Base-by-base conservation (phyloP, 2,888 invertebrate genomes). In the Byasa hedistus region DNA sequence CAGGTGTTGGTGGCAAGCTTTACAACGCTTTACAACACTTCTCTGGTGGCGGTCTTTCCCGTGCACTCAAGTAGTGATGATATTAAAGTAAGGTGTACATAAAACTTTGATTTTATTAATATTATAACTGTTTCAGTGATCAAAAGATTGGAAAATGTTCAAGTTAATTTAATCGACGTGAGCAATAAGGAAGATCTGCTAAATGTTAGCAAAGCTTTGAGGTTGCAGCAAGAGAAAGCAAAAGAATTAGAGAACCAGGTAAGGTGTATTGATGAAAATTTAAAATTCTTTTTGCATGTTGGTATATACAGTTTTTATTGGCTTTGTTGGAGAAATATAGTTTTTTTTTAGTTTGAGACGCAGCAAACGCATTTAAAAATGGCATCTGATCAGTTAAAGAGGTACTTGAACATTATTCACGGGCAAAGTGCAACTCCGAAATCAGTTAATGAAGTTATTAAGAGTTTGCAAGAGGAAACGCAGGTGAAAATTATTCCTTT, bases 381-480 rank as follows among this genome's bases (percentile, higher is more conserved):
- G 69, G 86, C 89, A 32, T 82, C 87, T 2, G 92, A 93, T 72
- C 93, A 96, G 71, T 82, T 96, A 56, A 94, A 95, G 75, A 92
- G 95, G 71, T 95, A 95, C 78, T 86, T 96, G 57, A 93, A 87
- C 71, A 85, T 91, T 39, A 89, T 92, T 69, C 91, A 92, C 70
- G 91, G 92, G 0, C 92, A 92, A 75, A 90, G 88, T 72, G 86
- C 91, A 59, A 79, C 84, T 32, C 91, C 92, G 32, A 91, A 90
- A 78, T 85, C 88, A 24, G 94, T 94, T 0, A 93, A 94, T 81
- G 94, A 94, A 56, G 89, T 96, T 64, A 87, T 96, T 58, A 94
- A 95, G 79, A 93, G 95, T 72, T 85, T 96, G 71, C 94, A 95
- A 76, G 96, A 96, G 79, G 96, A 96, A 85, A 93, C 95, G 54